phyloP scores from a whole-genome alignment of 2,113 vertebrate species.

The Alosa alosa region DNA sequence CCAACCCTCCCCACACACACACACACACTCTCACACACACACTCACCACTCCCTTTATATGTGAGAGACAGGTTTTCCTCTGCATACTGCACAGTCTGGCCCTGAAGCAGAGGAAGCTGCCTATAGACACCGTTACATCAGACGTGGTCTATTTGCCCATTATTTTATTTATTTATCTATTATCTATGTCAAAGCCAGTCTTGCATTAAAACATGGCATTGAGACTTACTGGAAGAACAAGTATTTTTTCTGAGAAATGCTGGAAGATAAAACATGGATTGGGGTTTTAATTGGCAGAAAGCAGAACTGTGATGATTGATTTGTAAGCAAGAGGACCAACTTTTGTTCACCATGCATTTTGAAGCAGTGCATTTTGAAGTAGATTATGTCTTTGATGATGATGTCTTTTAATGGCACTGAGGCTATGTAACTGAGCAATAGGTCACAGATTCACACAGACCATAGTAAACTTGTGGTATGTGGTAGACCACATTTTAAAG shows the following conservation, averaged over 20 bases:
- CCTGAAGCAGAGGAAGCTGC: neutral
- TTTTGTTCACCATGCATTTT: too few species aligned
- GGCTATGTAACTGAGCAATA: neutral
- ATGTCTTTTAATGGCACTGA: neutral
- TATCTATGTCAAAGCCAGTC: slow-evolving; percentile 18
- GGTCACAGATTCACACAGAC: neutral
- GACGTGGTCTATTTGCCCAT: neutral
- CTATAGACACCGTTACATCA: neutral
- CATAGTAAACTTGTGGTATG: neutral
- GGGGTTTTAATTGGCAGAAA: neutral
- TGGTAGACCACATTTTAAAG: neutral
- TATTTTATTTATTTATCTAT: neutral
- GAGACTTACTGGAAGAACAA: slow-evolving; percentile 19
- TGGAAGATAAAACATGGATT: neutral
- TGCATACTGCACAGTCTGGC: neutral
- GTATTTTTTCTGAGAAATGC: neutral
- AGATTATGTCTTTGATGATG: neutral
- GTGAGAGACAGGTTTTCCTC: neutral
- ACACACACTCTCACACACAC: neutral
- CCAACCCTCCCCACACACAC: neutral
- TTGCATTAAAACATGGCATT: slow-evolving; percentile 20
- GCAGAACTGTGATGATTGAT: neutral
- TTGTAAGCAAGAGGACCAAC: too few species aligned
- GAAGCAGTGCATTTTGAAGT: too few species aligned
- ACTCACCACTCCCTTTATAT: neutral